Percentiles rank a stretch among this genome's conserved stretches.
Conservation (phyloP, 2,888 invertebrate species). For the Mimumesa dahlbomi region DNA sequence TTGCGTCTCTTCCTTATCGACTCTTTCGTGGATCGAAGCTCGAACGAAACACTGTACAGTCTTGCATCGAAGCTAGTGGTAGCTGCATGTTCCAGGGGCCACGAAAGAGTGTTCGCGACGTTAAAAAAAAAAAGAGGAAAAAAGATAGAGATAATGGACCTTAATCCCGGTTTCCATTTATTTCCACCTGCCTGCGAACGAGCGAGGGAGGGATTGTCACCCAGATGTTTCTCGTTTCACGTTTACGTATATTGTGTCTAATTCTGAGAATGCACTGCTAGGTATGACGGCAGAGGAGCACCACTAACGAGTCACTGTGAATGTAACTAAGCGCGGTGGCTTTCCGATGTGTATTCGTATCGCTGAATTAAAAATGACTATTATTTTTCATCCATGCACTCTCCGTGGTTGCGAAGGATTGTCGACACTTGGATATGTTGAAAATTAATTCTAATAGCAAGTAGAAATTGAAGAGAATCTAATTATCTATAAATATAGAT, state of each 20-base stretch:
- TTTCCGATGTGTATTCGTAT: constrained; percentile 34
- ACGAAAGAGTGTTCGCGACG: constrained; percentile 8
- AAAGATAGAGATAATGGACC: too few relatives aligned
- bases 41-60: too few relatives aligned
- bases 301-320: constrained; percentile 60
- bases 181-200: constrained; percentile 16
- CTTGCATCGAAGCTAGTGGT: too few relatives aligned
- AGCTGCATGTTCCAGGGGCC: too few relatives aligned
- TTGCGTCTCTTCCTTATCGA: background rate
- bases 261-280: constrained; percentile 68
- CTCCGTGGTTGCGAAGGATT: too few relatives aligned
- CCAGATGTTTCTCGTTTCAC: constrained; percentile 41
- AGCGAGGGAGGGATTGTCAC: constrained; percentile 36
- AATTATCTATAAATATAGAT: too few relatives aligned
- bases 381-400: too few relatives aligned
- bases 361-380: background rate
- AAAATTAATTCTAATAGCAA: too few relatives aligned
- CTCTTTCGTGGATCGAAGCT: constrained; percentile 5
- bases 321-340: constrained; percentile 58
- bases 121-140: too few relatives aligned
- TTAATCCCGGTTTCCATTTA: too few relatives aligned
- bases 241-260: constrained; percentile 60
- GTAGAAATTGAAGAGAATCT: too few relatives aligned
- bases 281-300: constrained; percentile 54
- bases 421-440: too few relatives aligned